Conservation (phyloP, 2,113 vertebrate species). For the Pterocles orientalis region DNA sequence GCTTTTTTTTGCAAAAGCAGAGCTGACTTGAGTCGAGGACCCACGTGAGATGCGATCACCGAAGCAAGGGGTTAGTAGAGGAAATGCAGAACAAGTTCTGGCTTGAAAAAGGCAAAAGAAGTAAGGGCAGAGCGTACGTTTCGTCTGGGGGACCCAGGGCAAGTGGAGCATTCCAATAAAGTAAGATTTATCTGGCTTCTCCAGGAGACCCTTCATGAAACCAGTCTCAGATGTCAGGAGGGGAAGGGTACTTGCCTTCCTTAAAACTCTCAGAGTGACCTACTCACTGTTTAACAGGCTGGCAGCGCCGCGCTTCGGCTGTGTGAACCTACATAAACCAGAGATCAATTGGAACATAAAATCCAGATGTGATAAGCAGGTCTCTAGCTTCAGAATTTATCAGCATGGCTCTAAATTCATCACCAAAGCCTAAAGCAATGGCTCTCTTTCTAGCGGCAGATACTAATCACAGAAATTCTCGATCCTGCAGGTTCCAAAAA, state of each 20-base stretch:
- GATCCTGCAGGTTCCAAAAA: neutral
- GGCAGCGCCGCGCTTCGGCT: neutral
- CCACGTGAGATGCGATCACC: neutral
- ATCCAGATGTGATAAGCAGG: neutral
- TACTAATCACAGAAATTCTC: neutral
- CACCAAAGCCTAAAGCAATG: neutral
- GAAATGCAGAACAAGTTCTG: neutral
- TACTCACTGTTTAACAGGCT: neutral
- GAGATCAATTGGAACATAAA: neutral
- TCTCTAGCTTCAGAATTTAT: neutral
- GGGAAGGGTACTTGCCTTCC: neutral
- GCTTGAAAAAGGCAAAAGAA: neutral
- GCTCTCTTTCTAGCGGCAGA: neutral
- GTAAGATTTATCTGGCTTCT: neutral
- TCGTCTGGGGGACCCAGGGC: neutral
- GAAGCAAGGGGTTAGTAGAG: neutral
- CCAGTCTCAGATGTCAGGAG: neutral
- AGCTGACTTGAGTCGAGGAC: neutral
- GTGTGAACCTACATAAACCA: neutral
- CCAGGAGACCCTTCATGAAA: neutral
- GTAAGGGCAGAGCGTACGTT: neutral
- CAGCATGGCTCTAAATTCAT: neutral
- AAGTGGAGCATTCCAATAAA: neutral
- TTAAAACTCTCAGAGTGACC: neutral
- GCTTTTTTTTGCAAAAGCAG: neutral